phyloP scores from a whole-genome alignment of 2,797 vertebrate species.

The Acrossocheilus wenchowensis region DNA sequence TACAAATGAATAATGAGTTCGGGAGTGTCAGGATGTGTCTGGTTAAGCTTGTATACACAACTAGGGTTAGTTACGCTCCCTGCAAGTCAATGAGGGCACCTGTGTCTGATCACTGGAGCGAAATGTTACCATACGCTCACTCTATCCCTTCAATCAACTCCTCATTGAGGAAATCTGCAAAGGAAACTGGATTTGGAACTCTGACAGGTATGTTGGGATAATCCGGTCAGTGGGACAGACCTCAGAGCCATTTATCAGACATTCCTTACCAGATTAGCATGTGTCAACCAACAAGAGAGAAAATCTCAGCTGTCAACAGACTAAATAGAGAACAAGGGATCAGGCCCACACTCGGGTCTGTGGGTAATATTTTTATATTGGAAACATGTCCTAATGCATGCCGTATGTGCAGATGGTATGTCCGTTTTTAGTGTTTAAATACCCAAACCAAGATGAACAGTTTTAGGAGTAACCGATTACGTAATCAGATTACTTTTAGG shows the following conservation, averaged over 20 bases:
- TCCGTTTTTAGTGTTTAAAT: background rate
- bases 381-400: constrained; percentile 14
- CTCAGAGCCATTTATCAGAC: constrained; percentile 76
- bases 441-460: background rate
- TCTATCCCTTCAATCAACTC: constrained; percentile 49
- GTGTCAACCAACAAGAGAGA: constrained; percentile 78
- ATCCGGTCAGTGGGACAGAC: constrained; percentile 71
- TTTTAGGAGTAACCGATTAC: background rate
- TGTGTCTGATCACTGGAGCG: constrained; percentile 31
- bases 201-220: constrained; percentile 61
- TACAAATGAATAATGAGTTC: constrained; percentile 11
- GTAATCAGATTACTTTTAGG: background rate
- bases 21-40: constrained; percentile 8
- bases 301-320: constrained; percentile 81
- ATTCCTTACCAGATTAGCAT: constrained; percentile 82
- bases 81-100: constrained; percentile 39
- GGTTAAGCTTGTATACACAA: constrained; percentile 33
- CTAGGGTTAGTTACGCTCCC: constrained; percentile 31
- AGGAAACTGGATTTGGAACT: constrained; percentile 35
- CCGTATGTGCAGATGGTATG: background rate
- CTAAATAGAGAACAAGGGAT: constrained; percentile 59
- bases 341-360: background rate
- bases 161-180: constrained; percentile 42
- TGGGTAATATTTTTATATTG: background rate
- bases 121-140: constrained; percentile 11